A percentile compares a stretch with the other conserved stretches of the same genome.
Evolutionary conservation across 2,797 vertebrate species (phyloP).

Genomic region (Manis crassicaudata): DNA sequence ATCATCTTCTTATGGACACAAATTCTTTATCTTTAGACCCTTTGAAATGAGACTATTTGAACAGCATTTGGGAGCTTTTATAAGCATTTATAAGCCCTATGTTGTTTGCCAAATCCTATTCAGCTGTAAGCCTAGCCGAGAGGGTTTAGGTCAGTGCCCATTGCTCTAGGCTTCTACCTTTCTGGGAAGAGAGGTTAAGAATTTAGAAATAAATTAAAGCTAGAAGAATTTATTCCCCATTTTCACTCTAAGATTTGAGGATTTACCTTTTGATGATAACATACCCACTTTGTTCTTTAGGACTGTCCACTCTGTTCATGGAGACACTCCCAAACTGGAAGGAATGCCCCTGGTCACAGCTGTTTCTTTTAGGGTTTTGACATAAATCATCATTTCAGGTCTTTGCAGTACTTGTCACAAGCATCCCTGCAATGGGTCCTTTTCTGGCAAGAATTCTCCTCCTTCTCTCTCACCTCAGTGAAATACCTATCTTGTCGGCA

Average conservation of each 20-base stretch:
- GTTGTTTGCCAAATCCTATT: background rate
- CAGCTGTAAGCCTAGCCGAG: background rate
- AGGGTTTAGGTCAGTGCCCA: background rate
- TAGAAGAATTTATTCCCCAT: conserved; percentile 1
- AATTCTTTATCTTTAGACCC: background rate
- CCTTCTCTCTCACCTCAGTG: background rate
- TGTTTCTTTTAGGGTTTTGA: background rate
- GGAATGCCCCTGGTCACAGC: background rate
- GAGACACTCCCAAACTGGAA: background rate
- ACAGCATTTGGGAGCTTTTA: background rate
- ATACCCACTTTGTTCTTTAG: background rate
- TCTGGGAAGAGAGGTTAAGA: background rate
- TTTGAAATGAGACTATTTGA: background rate
- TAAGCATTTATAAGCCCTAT: background rate
- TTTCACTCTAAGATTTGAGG: background rate
- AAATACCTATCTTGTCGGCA: background rate
- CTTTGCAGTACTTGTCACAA: background rate
- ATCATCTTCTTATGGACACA: background rate
- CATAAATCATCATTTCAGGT: background rate
- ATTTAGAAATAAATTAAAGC: background rate
- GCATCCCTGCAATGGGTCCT: background rate
- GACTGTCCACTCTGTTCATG: background rate
- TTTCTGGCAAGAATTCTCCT: background rate
- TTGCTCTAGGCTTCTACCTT: background rate
- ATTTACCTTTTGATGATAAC: conserved; percentile 6